Evolutionary conservation across 2,888 invertebrate species (phyloP).

Genomic region (Drosophila helvetica): DNA sequence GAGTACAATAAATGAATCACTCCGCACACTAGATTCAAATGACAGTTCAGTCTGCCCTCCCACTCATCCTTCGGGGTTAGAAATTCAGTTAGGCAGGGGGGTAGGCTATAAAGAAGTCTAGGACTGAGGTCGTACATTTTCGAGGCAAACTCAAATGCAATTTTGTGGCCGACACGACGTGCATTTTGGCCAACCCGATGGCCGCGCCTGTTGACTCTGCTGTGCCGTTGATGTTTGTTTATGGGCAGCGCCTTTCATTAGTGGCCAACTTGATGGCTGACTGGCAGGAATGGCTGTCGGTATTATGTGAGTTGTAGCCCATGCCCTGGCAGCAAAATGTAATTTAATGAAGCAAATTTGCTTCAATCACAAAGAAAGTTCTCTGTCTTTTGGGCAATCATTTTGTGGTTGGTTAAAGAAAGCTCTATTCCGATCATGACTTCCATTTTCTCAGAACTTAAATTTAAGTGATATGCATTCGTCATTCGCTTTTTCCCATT

Average conservation of each 20-base stretch:
- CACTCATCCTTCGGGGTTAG: not conserved
- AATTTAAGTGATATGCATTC: not conserved
- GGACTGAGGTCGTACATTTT: constrained; percentile 29
- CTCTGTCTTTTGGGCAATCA: no score
- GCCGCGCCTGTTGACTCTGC: constrained; percentile 1
- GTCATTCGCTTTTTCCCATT: not conserved
- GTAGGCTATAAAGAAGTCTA: not conserved
- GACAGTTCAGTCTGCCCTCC: not conserved
- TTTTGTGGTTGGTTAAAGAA: not conserved
- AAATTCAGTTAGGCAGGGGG: constrained; percentile 2
- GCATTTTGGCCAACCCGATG: constrained; percentile 19
- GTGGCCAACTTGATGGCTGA: constrained; percentile 23
- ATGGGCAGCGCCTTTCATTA: constrained; percentile 55
- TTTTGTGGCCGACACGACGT: constrained; percentile 56
- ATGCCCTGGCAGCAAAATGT: constrained; percentile 28
- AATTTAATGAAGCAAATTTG: constrained; percentile 49
- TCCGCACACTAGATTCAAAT: not conserved
- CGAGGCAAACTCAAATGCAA: constrained; percentile 56
- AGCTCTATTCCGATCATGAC: not conserved
- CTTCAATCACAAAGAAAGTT: not conserved
- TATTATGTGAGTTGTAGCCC: constrained; percentile 12
- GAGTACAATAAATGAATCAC: not conserved
- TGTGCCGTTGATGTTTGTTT: constrained; percentile 54
- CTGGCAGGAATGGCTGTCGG: constrained; percentile 31
- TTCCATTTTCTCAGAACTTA: not conserved